Base-by-base conservation (phyloP, 2,113 vertebrate species). In the Sarotherodon lohbergeri region DNA sequence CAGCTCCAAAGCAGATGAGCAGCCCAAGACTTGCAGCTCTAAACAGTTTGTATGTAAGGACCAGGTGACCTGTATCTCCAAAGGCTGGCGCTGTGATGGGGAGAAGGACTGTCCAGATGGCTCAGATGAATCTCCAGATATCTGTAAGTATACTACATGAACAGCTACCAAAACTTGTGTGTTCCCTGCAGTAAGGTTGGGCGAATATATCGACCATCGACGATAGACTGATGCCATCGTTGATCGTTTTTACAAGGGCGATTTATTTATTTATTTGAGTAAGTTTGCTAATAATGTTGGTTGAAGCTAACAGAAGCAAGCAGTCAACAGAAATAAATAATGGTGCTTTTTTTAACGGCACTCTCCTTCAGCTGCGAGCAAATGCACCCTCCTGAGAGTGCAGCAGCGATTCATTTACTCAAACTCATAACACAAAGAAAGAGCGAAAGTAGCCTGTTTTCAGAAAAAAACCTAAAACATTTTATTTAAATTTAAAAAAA, bases 41-140 rank as follows among this genome's bases (percentile, higher is more conserved):
- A 99, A 98, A 95, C 98, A 99, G 95, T 99, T 99, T 97, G 98
- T 97, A 78, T 99, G 99, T 92, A 99, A 98, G 96, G 98, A 99
- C 95, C 97, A 98, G 94, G 96, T 98, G 79, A 99, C 98, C 57
- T 99, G 99, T 92, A 98, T 99, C 93, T 99, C 99, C 27, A 99
- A 98, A 96, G 98, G 98, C 92, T 99, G 99, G 99, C 96, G 98
- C 79, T 99, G 99, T 78, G 99, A 99, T 13, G 98, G 98, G 14
- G 99, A 99, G 91, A 98, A 98, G 94, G 99, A 99, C 95, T 99
- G 99, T 95, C 98, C 98, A 2, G 99, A 99, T 86, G 98, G 98
- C 85, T 99, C 98, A 0, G 99, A 99, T 19, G 99, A 99, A 95
- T 97, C 98, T 1, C 96, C 98, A 2, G 98, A 99, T 89, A 98